Evolutionary conservation across 2,888 invertebrate species (phyloP).

Genomic region (Heliothis peltigera): DNA sequence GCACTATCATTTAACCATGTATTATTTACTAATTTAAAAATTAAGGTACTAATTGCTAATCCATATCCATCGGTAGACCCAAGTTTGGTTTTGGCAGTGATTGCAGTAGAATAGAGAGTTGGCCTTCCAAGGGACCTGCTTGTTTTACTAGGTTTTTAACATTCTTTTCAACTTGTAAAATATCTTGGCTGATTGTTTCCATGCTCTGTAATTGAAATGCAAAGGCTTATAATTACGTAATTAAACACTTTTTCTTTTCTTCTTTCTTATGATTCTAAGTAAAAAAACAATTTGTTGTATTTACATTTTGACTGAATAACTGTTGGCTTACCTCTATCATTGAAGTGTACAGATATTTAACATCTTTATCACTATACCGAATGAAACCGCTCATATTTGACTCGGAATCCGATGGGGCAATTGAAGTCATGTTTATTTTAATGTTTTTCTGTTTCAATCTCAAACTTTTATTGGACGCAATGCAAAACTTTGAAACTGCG

Average conservation of each 20-base stretch:
- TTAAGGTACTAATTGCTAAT: constrained; percentile 56
- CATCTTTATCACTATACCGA: constrained; percentile 79
- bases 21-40: background rate
- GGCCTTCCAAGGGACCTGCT: constrained; percentile 81
- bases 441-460: background rate
- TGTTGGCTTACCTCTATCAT: constrained; percentile 74
- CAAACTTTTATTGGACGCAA: no score
- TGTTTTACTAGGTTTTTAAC: constrained; percentile 74
- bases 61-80: constrained; percentile 77
- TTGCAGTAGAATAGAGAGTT: constrained; percentile 76
- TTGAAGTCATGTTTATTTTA: constrained; percentile 73
- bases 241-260: no score
- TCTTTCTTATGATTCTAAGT: no score
- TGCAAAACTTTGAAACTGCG: background rate
- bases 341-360: constrained; percentile 79
- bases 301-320: no score
- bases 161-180: constrained; percentile 82
- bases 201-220: constrained; percentile 75
- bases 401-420: constrained; percentile 81
- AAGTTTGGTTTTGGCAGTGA: constrained; percentile 77
- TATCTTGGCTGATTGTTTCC: constrained; percentile 83
- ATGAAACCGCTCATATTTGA: constrained; percentile 86
- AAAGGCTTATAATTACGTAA: background rate
- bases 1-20: no score
- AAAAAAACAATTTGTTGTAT: no score